Conservation (phyloP, 2,797 vertebrate genomes). For the Sphenodon punctatus region DNA sequence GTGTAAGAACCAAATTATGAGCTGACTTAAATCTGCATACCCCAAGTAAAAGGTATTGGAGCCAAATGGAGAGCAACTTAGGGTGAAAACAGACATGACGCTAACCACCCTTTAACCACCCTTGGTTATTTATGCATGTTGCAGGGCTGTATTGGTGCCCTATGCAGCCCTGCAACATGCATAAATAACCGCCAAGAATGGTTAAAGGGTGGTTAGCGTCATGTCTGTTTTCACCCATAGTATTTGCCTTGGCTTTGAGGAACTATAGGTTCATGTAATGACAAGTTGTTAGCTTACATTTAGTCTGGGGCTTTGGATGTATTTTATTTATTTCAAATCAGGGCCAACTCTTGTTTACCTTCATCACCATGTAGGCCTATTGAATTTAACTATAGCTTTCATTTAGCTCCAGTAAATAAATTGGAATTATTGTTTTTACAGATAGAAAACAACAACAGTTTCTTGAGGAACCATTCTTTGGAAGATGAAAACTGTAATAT, state of each 20-base stretch:
- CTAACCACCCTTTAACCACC: no score
- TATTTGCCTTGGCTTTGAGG: not conserved
- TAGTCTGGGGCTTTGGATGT: not conserved
- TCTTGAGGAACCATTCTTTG: slow-evolving; percentile 71
- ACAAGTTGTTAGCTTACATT: not conserved
- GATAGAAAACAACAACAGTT: slow-evolving; percentile 67
- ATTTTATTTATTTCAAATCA: slow-evolving; percentile 1
- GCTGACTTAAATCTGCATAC: not conserved
- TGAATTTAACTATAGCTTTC: not conserved
- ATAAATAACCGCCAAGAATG: no score
- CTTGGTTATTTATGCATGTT: no score
- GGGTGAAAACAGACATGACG: no score
- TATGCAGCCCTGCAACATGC: no score
- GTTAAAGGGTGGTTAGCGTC: no score
- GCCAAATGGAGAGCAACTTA: not conserved
- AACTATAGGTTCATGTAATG: not conserved
- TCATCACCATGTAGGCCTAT: not conserved
- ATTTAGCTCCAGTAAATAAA: not conserved
- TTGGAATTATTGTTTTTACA: slow-evolving; percentile 47
- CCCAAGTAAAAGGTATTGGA: not conserved
- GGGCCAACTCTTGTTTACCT: not conserved
- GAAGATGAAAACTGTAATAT: slow-evolving; percentile 78
- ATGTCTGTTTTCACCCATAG: no score
- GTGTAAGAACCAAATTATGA: not conserved
- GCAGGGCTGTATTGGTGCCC: no score